Evolutionary conservation across 1,140 invertebrate species (phyloP).

Genomic region (Euwallacea fornicatus): DNA sequence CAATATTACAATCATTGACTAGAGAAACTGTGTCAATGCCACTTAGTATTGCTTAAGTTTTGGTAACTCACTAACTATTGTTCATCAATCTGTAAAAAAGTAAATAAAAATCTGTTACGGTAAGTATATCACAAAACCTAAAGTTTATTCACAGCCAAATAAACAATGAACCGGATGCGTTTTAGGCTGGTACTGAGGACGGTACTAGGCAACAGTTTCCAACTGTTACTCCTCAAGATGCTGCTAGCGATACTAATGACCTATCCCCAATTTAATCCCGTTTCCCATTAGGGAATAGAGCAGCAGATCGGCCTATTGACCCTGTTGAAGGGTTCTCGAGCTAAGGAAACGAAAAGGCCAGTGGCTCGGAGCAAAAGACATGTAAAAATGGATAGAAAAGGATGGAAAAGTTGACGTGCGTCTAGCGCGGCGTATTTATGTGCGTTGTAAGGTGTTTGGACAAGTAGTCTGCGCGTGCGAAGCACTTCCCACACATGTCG

Average conservation of each 20-base stretch:
- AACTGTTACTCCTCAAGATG: too few relatives aligned
- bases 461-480: conserved; percentile 85
- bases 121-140: conserved; percentile 45
- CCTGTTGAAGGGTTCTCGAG: neutral
- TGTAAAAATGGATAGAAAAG: conserved; percentile 12
- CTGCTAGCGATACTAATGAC: too few relatives aligned
- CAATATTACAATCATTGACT: conserved; percentile 37
- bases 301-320: neutral
- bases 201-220: conserved; percentile 21
- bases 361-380: conserved; percentile 16
- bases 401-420: conserved; percentile 14
- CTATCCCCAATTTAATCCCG: neutral
- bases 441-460: conserved; percentile 89
- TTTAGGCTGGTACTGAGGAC: conserved; percentile 39
- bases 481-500: conserved; percentile 88
- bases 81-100: conserved; percentile 32
- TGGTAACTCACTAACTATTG: conserved; percentile 46
- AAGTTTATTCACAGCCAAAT: conserved; percentile 46
- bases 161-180: conserved; percentile 42
- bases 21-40: conserved; percentile 38
- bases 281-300: neutral
- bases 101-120: conserved; percentile 39
- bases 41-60: conserved; percentile 43
- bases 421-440: conserved; percentile 64
- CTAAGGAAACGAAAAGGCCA: conserved; percentile 16